Base-by-base conservation (phyloP, 2,113 vertebrate species). In the Montifringilla adamsi region DNA sequence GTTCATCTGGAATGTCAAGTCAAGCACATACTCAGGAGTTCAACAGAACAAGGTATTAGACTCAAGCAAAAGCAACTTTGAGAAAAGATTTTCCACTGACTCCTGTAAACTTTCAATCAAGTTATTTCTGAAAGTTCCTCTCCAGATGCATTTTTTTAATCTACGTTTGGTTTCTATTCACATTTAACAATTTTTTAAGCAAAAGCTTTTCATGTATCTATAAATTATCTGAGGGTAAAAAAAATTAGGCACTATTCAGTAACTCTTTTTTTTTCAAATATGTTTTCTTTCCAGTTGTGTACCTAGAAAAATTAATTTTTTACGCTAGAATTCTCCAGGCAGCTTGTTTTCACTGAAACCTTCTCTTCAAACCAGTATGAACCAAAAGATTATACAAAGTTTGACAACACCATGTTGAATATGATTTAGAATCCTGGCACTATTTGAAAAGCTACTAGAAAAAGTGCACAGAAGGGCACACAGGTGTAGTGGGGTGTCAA, bases 401-500 rank as follows among this genome's bases (percentile, higher is more conserved):
- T 52, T 47, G 22, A 73, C 43, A 69, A 60, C 13, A 41, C 28
- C 52, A 44, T 27, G 58, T 44, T 44, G 43, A 59, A 46, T 15
- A 67, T 11, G 44, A 72, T 68, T 52, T 44, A 55, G 35, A 63
- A 81, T 78, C 30, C 47, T 28, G 20, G 63, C 14, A 41, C 10
- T 41, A 31, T 55, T 62, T 78, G 52, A 80, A 84, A 80, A 89
- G 39, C 26, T 56, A 12, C 17, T 27, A 49, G 39, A 50, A 73
- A 58, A 74, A 6, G 5, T 27, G 27, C 12, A 15, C 20, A 28
- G 22, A 49, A 83, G 41, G 37, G 12, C 33, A 60, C 33, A 41
- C 0, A 0, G 21, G 4, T 67, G 21, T 27, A 47, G 33, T 7
- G 8, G 22, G 35, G 14, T 52, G 39, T 17, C 10, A 4, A 8